Evolutionary conservation across 2,888 invertebrate species (phyloP).

Genomic region (Temnothorax rugatulus): DNA sequence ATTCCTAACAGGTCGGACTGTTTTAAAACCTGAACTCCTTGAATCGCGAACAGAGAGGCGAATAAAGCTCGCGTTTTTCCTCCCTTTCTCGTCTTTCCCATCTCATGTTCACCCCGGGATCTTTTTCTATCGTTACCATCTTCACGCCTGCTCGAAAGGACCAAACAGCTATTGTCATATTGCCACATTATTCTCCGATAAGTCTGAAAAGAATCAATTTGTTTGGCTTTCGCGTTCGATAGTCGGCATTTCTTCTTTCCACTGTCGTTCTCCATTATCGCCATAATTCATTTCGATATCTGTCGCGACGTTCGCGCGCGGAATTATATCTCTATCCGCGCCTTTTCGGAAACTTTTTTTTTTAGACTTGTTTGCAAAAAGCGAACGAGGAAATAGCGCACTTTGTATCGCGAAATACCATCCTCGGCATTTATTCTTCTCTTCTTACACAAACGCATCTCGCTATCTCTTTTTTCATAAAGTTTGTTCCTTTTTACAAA

Average conservation of each 20-base stretch:
- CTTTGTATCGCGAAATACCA: not conserved
- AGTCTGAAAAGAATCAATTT: slow-evolving; percentile 81
- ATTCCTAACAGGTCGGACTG: slow-evolving; percentile 56
- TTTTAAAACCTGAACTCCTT: slow-evolving; percentile 43
- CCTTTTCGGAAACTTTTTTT: slow-evolving; percentile 39
- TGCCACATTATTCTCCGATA: slow-evolving; percentile 80
- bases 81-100: slow-evolving; percentile 3
- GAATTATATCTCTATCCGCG: slow-evolving; percentile 15
- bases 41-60: slow-evolving; percentile 1
- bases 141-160: slow-evolving; percentile 63
- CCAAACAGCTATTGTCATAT: slow-evolving; percentile 82
- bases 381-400: slow-evolving; percentile 2
- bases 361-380: not conserved
- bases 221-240: slow-evolving; percentile 74
- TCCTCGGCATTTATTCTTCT: slow-evolving; percentile 9
- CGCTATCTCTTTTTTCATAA: slow-evolving; percentile 26
- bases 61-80: slow-evolving; percentile 1
- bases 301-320: slow-evolving; percentile 36
- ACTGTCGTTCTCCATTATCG: slow-evolving; percentile 72
- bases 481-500: slow-evolving; percentile 24
- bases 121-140: slow-evolving; percentile 47
- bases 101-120: not conserved
- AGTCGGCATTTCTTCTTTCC: slow-evolving; percentile 41
- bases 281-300: slow-evolving; percentile 26
- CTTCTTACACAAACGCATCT: slow-evolving; percentile 25